Base-by-base conservation (phyloP, 2,888 invertebrate genomes). In the Rhodophaea formosa region DNA sequence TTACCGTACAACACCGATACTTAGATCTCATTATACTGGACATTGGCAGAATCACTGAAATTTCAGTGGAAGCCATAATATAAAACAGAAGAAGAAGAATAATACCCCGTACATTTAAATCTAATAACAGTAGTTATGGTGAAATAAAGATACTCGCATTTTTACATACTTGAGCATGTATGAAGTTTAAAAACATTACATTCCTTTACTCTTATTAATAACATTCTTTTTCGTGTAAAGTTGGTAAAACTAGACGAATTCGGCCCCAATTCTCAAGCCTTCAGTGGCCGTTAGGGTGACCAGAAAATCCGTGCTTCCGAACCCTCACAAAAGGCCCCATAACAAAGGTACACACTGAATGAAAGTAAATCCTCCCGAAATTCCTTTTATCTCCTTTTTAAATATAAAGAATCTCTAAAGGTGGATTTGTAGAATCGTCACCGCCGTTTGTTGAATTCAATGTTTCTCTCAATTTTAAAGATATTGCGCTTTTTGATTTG, bases 291-390 rank as follows among this genome's bases (percentile, higher is more conserved):
- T 59, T 62, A 60, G 64, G 58, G 62, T 68, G 63, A 60, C 64
- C 61, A 67, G 58, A 68, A 69, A 70, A 68, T 67, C 67, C 67
- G 61, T 66, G 64, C 66, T 65, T 65, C 61, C 57, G 55, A 59
- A 62, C 58, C 56, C 56, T 44, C 65, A 74, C 75, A 77, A 74
- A 67, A 63, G 67, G 66, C 43, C 29, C 45, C 55, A 52, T 63
- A 67, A 74, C 73, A 77, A 78, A 68, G 66, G 69, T 63, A 55
- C 60, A 57, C 60, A 58, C 60, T 70, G 72, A 76, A 74, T 72
- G 67, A 68, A 65, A 69, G 68, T 66, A 71, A 72, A 74, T 72
- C 70, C 67, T 59, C 60, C 51, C 58, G 61, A 69, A 68, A 71
- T 65, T 62, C 61, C 63, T 62, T 68, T 71, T 62, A 56, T 65